Conservation (phyloP, 2,113 vertebrate genomes). For the Coregonus clupeaformis region DNA sequence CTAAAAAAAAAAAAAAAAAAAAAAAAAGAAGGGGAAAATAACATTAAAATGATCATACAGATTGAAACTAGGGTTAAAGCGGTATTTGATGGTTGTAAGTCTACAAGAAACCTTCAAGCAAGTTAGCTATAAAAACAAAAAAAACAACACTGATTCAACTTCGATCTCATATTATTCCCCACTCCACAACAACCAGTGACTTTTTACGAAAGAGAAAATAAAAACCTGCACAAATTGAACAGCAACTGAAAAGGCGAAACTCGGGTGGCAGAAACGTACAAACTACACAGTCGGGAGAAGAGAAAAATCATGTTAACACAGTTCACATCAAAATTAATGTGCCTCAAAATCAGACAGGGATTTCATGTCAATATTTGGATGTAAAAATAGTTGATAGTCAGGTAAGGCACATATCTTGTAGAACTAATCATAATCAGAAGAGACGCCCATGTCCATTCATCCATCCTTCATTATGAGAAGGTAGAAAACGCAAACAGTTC, state of each 20-base stretch:
- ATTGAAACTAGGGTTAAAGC: not conserved
- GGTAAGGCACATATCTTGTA: constrained; percentile 89
- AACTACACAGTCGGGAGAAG: constrained; percentile 8
- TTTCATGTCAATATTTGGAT: constrained; percentile 74
- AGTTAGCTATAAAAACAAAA: too few relatives aligned
- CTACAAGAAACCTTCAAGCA: too few relatives aligned
- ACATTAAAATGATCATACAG: too few relatives aligned
- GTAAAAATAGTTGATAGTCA: constrained; percentile 74
- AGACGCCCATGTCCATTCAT: constrained; percentile 64
- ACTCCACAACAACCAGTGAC: not conserved
- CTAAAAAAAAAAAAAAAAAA: not conserved
- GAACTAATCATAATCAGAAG: constrained; percentile 69
- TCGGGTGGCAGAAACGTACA: constrained; percentile 7
- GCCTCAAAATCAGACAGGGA: constrained; percentile 57
- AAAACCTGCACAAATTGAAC: not conserved
- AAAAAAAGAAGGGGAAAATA: too few relatives aligned
- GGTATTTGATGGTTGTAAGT: not conserved
- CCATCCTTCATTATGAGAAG: constrained; percentile 58
- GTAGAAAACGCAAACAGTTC: not conserved
- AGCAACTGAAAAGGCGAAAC: not conserved
- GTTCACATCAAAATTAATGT: constrained; percentile 55
- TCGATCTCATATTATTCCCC: too few relatives aligned
- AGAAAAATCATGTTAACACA: not conserved
- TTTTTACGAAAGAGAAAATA: not conserved
- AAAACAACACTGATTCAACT: too few relatives aligned